Evolutionary conservation across 2,888 invertebrate species (phyloP).

Genomic region (Drosophila conformis): DNA sequence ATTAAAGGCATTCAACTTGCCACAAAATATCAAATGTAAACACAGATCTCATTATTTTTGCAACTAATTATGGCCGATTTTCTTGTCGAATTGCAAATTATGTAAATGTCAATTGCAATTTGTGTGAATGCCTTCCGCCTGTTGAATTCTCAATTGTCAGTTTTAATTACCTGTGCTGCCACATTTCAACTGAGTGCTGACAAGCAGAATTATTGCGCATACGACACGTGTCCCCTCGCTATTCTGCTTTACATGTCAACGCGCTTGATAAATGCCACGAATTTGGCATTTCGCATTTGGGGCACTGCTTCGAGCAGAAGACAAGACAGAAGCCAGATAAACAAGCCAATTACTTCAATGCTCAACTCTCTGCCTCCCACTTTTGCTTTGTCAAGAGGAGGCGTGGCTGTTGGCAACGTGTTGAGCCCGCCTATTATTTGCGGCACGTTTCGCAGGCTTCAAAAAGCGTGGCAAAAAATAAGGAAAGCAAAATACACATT

Average conservation of each 20-base stretch:
- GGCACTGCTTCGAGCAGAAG: not conserved
- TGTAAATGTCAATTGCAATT: conserved; percentile 14
- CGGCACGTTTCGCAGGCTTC: conserved; percentile 53
- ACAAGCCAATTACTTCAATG: conserved; percentile 62
- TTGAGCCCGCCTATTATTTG: conserved; percentile 49
- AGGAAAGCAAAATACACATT: conserved; percentile 19
- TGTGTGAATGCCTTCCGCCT: conserved; percentile 7
- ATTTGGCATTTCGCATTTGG: conserved; percentile 31
- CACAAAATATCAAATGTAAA: not conserved
- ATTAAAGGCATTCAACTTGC: too few species aligned
- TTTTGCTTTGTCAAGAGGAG: too few species aligned
- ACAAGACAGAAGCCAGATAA: conserved; percentile 1
- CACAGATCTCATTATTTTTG: not conserved
- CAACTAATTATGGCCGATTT: conserved; percentile 1
- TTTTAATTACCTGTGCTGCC: conserved; percentile 25
- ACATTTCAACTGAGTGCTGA: not conserved
- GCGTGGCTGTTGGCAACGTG: conserved; percentile 19
- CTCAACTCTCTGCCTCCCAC: conserved; percentile 4
- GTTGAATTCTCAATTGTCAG: conserved; percentile 35
- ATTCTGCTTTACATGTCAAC: conserved; percentile 23
- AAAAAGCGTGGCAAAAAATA: conserved; percentile 1
- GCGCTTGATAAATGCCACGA: conserved; percentile 35
- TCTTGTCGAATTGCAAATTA: conserved; percentile 27
- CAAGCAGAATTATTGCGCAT: conserved; percentile 34
- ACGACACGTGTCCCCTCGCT: conserved; percentile 32